Conservation (phyloP, 37 sponge, comb jelly and placozoan genomes). For the Halichondria panicea region DNA sequence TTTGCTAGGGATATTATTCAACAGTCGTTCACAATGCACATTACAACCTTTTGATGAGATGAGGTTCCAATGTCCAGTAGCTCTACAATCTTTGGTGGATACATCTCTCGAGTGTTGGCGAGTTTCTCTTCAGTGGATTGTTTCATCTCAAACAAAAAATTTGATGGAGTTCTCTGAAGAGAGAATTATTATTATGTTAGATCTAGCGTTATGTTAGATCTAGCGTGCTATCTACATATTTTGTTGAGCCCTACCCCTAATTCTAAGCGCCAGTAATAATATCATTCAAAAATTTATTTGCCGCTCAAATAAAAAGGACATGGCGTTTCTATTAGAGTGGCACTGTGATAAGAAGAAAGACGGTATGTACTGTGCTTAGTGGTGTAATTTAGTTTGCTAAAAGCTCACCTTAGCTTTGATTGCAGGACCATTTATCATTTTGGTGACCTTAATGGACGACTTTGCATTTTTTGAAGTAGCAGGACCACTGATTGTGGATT, state of each 20-base stretch:
- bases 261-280: neutral
- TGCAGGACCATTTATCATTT: constrained; percentile 43
- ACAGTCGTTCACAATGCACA: neutral
- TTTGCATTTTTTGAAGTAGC: neutral
- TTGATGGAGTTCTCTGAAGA: constrained; percentile 78
- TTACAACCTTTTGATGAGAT: constrained; percentile 77
- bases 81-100: constrained; percentile 84
- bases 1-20: no score
- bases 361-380: neutral
- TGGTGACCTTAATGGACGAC: constrained; percentile 24
- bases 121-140: constrained; percentile 83
- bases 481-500: neutral
- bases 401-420: constrained; percentile 27
- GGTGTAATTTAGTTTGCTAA: neutral
- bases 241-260: neutral
- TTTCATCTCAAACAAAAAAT: constrained; percentile 71
- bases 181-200: no score
- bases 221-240: no score
- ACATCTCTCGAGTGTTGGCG: constrained; percentile 46
- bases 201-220: no score
- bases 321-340: neutral
- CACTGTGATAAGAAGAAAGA: neutral
- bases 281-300: no score
- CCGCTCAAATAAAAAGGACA: no score
- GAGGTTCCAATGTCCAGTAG: constrained; percentile 83